phyloP scores from a whole-genome alignment of 1,140 invertebrate species.

The Drosophila rhopaloa region DNA sequence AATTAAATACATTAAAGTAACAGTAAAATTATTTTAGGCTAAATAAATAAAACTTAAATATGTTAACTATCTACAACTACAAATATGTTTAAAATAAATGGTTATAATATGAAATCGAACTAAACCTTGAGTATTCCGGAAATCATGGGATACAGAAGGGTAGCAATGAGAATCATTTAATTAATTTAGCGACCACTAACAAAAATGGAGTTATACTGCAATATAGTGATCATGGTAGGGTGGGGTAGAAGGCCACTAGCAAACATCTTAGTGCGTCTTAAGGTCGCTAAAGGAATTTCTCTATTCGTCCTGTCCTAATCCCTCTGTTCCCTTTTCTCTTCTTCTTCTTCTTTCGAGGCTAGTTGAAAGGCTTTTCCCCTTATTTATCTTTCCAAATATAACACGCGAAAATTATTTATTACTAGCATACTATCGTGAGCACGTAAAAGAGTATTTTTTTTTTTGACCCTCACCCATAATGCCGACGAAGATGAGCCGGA shows the following conservation, averaged over 20 bases:
- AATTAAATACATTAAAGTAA: neutral
- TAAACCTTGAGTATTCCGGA: slow-evolving; percentile 2
- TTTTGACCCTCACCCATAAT: neutral
- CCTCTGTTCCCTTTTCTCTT: neutral
- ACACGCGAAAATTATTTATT: neutral
- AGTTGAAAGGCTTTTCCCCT: neutral
- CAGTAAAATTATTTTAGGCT: neutral
- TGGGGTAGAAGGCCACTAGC: slow-evolving; percentile 3
- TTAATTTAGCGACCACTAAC: neutral
- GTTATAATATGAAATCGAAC: neutral
- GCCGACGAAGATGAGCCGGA: slow-evolving; percentile 1
- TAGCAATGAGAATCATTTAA: neutral
- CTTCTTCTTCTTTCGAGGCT: neutral
- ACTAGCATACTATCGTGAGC: neutral
- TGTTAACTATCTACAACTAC: neutral
- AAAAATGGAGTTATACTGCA: neutral
- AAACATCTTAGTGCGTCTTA: neutral
- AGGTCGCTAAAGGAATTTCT: slow-evolving; percentile 1
- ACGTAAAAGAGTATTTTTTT: neutral
- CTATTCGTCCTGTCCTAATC: neutral
- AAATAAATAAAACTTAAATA: neutral
- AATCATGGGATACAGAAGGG: neutral
- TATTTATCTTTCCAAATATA: neutral
- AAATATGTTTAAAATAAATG: slow-evolving; percentile 1
- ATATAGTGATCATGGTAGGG: slow-evolving; percentile 6